Evolutionary conservation across 1,140 invertebrate genomes (phyloP), one percentile per base, ranked within the genome.

Genomic region (Oncopeltus fasciatus): DNA sequence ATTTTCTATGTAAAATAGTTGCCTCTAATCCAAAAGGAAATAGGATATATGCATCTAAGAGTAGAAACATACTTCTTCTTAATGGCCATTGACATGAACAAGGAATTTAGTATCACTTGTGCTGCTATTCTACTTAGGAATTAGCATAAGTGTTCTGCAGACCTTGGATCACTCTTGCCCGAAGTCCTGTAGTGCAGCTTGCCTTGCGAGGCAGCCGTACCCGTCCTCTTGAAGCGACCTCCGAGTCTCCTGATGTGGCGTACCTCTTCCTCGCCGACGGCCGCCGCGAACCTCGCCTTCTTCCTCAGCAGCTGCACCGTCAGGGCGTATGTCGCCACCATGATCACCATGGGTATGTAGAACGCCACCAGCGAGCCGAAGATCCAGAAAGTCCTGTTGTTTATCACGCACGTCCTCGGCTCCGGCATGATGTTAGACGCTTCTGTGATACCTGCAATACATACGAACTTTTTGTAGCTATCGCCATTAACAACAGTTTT

Each of bases 271-370:
- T 79, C 76, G 9, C 60, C 60, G 62, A 81, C 80, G 3, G 77
- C 79, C 33, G 81, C 82, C 0, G 82, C 82, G 65, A 86, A 79
- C 63, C 81, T 74, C 0, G 85, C 85, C 67, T 87, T 85, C 58
- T 83, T 80, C 60, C 87, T 78, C 29, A 94, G 75, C 58, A 94
- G 74, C 62, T 88, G 84, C 9, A 95, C 90, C 1, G 93, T 97
- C 24, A 94, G 77, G 0, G 87, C 82, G 69, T 95, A 95, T 0
- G 91, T 92, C 27, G 89, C 80, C 28, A 93, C 82, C 89, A 93
- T 93, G 57, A 92, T 88, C 43, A 92, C 74, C 82, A 96, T 91
- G 1, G 93, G 93, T 47, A 96, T 85, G 75, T 95, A 95, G 75
- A 97, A 97, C 31, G 81, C 90, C 51, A 94, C 82, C 66, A 95